A percentile compares a stretch with the other conserved stretches of the same genome.
Conservation (phyloP, 2,888 invertebrate genomes). For the Apotomis capreana region DNA sequence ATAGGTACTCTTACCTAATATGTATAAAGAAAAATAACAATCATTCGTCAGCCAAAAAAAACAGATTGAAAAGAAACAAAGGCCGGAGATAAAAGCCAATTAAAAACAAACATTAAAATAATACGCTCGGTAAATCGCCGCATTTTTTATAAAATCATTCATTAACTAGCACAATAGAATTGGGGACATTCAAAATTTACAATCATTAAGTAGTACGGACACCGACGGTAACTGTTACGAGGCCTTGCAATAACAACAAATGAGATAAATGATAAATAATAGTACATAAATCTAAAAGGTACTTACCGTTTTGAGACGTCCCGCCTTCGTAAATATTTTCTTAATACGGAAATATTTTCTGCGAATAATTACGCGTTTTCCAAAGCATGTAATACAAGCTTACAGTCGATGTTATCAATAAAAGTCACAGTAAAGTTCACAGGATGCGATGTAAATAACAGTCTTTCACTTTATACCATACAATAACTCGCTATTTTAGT, state of each 20-base stretch:
- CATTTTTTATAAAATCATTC: conserved; percentile 24
- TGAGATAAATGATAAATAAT: neutral
- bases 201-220: conserved; percentile 4
- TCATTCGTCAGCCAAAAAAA: conserved; percentile 3
- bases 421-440: conserved; percentile 33
- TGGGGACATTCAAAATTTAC: conserved; percentile 22
- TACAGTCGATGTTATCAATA: conserved; percentile 31
- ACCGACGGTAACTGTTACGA: conserved; percentile 13
- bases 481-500: conserved; percentile 28
- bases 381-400: conserved; percentile 18
- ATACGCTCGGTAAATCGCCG: conserved; percentile 2
- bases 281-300: neutral
- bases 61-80: conserved; percentile 5
- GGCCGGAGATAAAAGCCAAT: neutral
- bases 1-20: no score
- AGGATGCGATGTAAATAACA: conserved; percentile 27
- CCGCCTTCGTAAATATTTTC: conserved; percentile 23
- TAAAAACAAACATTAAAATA: conserved; percentile 21
- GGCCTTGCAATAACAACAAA: conserved; percentile 21
- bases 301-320: conserved; percentile 32
- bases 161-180: conserved; percentile 31
- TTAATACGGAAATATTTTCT: conserved; percentile 36
- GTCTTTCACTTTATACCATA: conserved; percentile 23
- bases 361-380: conserved; percentile 35
- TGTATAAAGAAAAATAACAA: neutral